Conservation (phyloP, 2,888 invertebrate species). For the Esperia sulphurella region DNA sequence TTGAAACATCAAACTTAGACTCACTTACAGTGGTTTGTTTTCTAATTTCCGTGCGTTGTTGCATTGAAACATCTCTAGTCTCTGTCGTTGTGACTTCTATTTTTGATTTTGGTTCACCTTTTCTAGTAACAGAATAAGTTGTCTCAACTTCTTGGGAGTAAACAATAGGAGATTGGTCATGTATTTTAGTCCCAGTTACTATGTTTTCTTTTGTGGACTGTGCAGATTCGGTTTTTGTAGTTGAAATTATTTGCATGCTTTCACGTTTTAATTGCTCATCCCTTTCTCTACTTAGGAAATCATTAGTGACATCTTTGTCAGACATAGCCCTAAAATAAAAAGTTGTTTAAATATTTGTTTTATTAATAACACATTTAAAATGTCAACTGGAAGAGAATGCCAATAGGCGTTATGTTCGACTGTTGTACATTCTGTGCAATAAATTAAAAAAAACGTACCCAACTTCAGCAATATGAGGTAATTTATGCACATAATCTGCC, state of each 20-base stretch:
- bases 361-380: no score
- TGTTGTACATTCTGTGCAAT: no score
- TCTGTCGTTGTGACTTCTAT: constrained; percentile 28
- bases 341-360: not conserved
- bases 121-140: constrained; percentile 30
- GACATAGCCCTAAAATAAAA: constrained; percentile 33
- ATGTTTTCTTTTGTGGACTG: constrained; percentile 14
- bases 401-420: no score
- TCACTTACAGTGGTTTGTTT: constrained; percentile 25
- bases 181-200: constrained; percentile 11
- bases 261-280: constrained; percentile 60
- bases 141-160: constrained; percentile 42
- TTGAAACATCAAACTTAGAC: constrained; percentile 60
- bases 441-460: constrained; percentile 38
- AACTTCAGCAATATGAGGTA: constrained; percentile 71
- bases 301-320: constrained; percentile 48
- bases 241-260: constrained; percentile 17
- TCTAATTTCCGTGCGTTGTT: constrained; percentile 29
- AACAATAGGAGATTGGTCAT: constrained; percentile 21
- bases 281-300: constrained; percentile 59
- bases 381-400: no score
- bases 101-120: constrained; percentile 28
- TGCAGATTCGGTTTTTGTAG: constrained; percentile 6
- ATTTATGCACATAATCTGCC: constrained; percentile 62
- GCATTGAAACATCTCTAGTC: constrained; percentile 25